Evolutionary conservation across 2,888 invertebrate genomes (phyloP), one percentile per base, ranked within the genome.

Genomic region (Vandiemenella viatica): DNA sequence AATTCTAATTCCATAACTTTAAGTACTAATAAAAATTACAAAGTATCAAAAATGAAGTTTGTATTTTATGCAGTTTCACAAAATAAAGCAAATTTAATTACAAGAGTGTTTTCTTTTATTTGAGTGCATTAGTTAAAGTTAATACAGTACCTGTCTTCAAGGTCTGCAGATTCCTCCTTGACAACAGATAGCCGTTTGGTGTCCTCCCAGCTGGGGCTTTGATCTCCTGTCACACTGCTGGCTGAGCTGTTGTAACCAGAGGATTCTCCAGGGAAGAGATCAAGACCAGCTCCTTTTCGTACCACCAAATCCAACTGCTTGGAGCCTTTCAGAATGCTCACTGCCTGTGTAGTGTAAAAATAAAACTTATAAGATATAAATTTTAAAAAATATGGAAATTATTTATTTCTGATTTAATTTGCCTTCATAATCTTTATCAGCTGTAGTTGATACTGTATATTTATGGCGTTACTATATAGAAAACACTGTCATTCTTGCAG

Each of bases 231-330:
- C 1, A 84, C 80, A 20, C 83, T 83, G 54, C 84, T 84, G n/a
- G 84, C 83, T 0, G 84, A 85, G 60, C 84, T 84, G 61, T 86
- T 85, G 68, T 86, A 86, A 6, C 86, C 86, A 49, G 83, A 84
- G 43, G 84, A 84, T 66, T 85, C 85, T 7, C 83, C 83, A 0
- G 85, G 83, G 59, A 85, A 84, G 37, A 86, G 68, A 63, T 86
- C 85, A 7, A 80, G 74, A 41, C 87, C 88, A 0, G 82, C 83
- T 5, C 81, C 81, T 61, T 86, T 85, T 43, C 83, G 75, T 21
- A 90, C 75, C 17, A 81, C 66, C 60, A 90, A 72, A 59, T 86
- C 83, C 49, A 90, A 71, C 26, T 84, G 80, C 42, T 80, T 79
- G 49, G 79, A 76, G 42, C 79, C 77, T 65, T 88, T 88, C 76